phyloP scores from a whole-genome alignment of 2,888 invertebrate genomes.

The Folsomia manolachei region DNA sequence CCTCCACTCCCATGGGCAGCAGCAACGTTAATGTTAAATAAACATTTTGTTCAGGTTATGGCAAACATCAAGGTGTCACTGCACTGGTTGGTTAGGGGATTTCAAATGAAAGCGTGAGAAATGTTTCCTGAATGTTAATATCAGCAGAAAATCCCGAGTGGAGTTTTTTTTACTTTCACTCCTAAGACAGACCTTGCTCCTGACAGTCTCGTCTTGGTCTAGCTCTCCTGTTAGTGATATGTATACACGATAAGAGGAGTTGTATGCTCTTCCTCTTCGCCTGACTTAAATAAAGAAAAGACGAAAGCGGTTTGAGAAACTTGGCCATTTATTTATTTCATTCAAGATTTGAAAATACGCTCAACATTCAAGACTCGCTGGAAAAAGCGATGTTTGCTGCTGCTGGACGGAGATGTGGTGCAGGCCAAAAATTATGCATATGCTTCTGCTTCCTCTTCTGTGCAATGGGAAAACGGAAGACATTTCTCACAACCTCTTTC shows the following conservation, averaged over 20 bases:
- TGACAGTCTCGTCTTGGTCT: background rate
- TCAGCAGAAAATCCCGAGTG: background rate
- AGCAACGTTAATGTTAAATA: too few relatives aligned
- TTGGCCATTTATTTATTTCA: conserved; percentile 1
- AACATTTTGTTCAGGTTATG: background rate
- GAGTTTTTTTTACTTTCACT: background rate
- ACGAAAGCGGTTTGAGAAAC: background rate
- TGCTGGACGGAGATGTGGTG: background rate
- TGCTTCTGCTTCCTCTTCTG: background rate
- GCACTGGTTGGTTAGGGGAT: background rate
- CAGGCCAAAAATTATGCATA: conserved; percentile 1
- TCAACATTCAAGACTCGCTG: background rate
- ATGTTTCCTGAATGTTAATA: background rate
- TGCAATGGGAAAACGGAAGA: conserved; percentile 19
- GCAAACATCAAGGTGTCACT: background rate
- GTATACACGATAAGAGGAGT: too few relatives aligned
- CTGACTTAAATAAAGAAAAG: background rate
- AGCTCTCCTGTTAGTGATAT: background rate
- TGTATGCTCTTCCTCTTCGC: background rate
- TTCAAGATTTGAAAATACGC: background rate
- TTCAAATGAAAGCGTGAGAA: background rate
- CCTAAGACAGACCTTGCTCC: background rate
- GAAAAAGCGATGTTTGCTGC: background rate
- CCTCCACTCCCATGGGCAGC: too few relatives aligned
- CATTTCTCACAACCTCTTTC: conserved; percentile 24